Base-by-base conservation (phyloP, 2,113 vertebrate species). In the Rhea americana region DNA sequence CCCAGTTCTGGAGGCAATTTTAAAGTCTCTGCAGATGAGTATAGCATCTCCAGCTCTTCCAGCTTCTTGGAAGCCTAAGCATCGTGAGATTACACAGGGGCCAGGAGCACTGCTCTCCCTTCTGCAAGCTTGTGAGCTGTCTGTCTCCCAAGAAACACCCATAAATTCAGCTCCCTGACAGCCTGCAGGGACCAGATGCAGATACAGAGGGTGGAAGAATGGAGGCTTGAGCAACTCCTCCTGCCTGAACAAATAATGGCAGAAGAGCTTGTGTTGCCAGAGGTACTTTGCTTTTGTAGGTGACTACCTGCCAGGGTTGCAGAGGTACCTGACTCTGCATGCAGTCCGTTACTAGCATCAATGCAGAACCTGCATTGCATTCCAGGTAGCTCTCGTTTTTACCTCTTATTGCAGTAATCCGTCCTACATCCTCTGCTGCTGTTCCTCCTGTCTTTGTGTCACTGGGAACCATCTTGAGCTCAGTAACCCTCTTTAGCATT, bases 1-100 rank as follows among this genome's bases (percentile, higher is more conserved):
- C 28, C 70, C 67, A 63, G 21, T 28, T 68, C 62, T 92, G 53
- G 24, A 61, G 51, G 43, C 32, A 75, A 47, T 65, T 86, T 78
- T 43, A 55, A 84, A 93, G 61, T 18, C 67, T 21, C 16, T 18
- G 32, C 30, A 79, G 50, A 55, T 87, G 61, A 76, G 35, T 63
- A 67, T 5, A 37, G 47, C 3, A 61, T n/a, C 35, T 67, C 76
- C 90, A 24, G 9, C 30, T 7, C n/a, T 63, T 82, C 30, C 66
- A 43, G 3, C 17, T 61, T 73, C 71, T 63, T 30, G 43, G 58
- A 50, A 82, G 18, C 2, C 26, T 5, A 32, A 10, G 26, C 24
- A 58, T 18, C 0, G 0, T 16, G 7, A 50, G 8, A 53, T 7
- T 11, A 5, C 10, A 6, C 6, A 25, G 12, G 21, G 24, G 11